Base-by-base conservation (phyloP, 2,797 vertebrate genomes). In the Leontopithecus rosalia region DNA sequence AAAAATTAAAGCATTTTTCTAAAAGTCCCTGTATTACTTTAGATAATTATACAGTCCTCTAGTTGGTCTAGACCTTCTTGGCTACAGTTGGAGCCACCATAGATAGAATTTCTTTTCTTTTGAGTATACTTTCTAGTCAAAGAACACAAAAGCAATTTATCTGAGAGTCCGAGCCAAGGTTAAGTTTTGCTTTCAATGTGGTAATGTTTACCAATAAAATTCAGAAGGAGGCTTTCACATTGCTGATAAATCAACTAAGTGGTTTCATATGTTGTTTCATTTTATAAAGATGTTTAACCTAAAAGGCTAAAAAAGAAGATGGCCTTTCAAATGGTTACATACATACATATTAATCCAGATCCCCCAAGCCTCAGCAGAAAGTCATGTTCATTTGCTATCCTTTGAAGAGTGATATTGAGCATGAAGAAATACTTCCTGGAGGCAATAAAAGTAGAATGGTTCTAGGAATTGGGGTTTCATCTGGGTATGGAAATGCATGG, bases 91-190 rank as follows among this genome's bases (percentile, higher is more conserved):
- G 26, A 70, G 73, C 17, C 82, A 73, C 30, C 24, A 33, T 80
- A 41, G 4, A 94, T 41, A 64, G 80, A 46, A 58, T 70, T 72
- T 90, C 0, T 55, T 91, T 50, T 50, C 15, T 72, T 67, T 83
- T 89, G 33, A 75, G 55, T 87, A 80, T 86, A 77, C 20, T 79
- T 82, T 92, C 9, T 83, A 83, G 22, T n/a, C 79, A 93, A 79
- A 89, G 75, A 94, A 87, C 61, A 80, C 4, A 77, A 94, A 92
- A 86, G 17, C 12, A 83, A 58, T 93, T 80, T 85, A 92, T 70
- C 9, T 89, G 89, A 91, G 39, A 61, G 24, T 43, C n/a, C 15
- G 77, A 58, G 11, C 0, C 22, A 92, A 87, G 1, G 39, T 52
- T 82, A 84, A 36, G 20, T n/a, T 92, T 93, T 90, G 33, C 19